These are phyloP conservation scores for Latrodectus hesperus DNA, from an alignment of 2,888 invertebrate species.

Conservation along the genomic window DNA sequence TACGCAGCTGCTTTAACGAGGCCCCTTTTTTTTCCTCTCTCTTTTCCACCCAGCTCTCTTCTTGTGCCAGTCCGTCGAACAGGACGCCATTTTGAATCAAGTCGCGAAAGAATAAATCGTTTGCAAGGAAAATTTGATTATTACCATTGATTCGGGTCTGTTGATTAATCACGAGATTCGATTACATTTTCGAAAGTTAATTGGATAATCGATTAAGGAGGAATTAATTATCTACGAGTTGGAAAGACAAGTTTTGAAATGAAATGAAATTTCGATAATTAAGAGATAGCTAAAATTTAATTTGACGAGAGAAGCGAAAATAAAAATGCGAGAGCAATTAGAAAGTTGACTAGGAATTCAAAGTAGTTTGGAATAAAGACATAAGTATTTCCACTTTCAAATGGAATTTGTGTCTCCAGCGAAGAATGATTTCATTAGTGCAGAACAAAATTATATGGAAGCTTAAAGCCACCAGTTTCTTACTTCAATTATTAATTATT, in stretches of 20 bases:
- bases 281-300: constrained; percentile 28
- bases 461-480: too few species aligned
- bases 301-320: constrained; percentile 4
- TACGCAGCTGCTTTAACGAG: constrained; percentile 34
- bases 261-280: constrained; percentile 50
- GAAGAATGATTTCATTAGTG: too few species aligned
- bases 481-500: too few species aligned
- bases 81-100: constrained; percentile 40
- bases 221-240: constrained; percentile 13
- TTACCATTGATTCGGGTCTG: constrained; percentile 47
- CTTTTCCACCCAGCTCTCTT: constrained; percentile 7
- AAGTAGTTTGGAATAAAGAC: not conserved
- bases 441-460: too few species aligned
- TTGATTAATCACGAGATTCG: constrained; percentile 54
- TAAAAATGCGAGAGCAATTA: not conserved
- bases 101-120: not conserved
- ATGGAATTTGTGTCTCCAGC: too few species aligned
- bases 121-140: constrained; percentile 59
- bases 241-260: constrained; percentile 29
- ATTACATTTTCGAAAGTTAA: constrained; percentile 48
- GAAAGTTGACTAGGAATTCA: not conserved
- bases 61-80: constrained; percentile 26
- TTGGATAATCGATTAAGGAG: constrained; percentile 52
- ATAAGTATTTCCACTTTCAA: not conserved
- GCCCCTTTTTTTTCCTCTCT: not conserved